Percentiles rank a stretch among this genome's conserved stretches.
phyloP scores from a whole-genome alignment of 1,140 invertebrate species.

The Drosophila santomea region DNA sequence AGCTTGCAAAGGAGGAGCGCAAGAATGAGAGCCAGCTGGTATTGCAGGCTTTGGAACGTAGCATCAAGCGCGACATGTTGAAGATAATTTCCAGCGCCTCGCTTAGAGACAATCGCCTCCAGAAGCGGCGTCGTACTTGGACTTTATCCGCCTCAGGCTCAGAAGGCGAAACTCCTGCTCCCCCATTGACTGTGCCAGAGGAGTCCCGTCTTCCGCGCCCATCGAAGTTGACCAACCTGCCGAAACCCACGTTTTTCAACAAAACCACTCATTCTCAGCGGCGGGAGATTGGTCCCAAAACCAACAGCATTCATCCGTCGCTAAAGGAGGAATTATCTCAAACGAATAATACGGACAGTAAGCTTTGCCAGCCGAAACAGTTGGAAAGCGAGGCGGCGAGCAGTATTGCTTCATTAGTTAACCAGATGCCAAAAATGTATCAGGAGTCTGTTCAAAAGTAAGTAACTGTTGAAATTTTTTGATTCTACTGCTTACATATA shows the following conservation, averaged over 20 bases:
- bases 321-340: neutral
- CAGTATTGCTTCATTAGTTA: neutral
- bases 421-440: neutral
- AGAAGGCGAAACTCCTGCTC: neutral
- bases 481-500: too few relatives aligned
- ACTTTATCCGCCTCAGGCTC: conserved; percentile 26
- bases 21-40: conserved; percentile 60
- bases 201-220: neutral
- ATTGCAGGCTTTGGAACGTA: conserved; percentile 44
- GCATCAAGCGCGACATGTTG: conserved; percentile 42
- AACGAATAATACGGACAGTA: neutral
- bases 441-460: neutral
- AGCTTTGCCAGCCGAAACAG: neutral
- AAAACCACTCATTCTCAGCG: neutral
- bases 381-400: neutral
- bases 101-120: conserved; percentile 30
- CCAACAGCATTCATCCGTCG: conserved; percentile 3
- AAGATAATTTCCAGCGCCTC: conserved; percentile 62
- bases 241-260: conserved; percentile 37
- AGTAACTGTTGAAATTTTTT: neutral
- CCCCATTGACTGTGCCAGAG: neutral
- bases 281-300: conserved; percentile 20
- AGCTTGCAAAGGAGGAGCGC: conserved; percentile 84
- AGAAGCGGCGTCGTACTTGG: conserved; percentile 62
- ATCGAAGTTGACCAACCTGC: conserved; percentile 18